phyloP scores from a whole-genome alignment of 2,888 invertebrate genomes.

The Gastracanthus pulcherrimus region DNA sequence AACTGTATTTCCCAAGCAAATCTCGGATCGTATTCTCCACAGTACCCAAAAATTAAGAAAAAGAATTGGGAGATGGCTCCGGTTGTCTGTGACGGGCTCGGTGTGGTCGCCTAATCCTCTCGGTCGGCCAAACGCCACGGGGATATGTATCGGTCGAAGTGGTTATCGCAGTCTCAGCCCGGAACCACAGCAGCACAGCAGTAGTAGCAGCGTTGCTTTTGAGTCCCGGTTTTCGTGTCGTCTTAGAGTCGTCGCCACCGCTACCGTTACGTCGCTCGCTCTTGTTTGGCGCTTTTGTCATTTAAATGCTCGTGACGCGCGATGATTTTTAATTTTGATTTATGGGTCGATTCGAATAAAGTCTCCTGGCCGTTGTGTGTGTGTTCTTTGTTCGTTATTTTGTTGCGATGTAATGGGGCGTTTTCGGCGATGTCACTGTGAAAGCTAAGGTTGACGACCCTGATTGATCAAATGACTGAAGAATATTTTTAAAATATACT shows the following conservation, averaged over 20 bases:
- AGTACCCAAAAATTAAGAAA: neutral
- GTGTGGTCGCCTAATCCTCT: slow-evolving; percentile 65
- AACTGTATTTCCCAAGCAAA: neutral
- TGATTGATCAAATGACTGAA: too few species aligned
- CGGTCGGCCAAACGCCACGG: slow-evolving; percentile 64
- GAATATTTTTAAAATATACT: too few species aligned
- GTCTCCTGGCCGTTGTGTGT: neutral
- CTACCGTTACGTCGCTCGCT: neutral
- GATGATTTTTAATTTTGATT: neutral
- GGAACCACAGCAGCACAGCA: too few species aligned
- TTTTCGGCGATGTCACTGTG: too few species aligned
- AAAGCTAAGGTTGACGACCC: too few species aligned
- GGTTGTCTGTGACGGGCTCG: slow-evolving; percentile 56
- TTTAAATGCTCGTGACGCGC: neutral
- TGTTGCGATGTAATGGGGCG: too few species aligned
- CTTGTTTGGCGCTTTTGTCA: neutral
- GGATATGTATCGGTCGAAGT: slow-evolving; percentile 65
- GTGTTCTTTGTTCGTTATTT: too few species aligned
- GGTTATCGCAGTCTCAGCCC: slow-evolving; percentile 47
- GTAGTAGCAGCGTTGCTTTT: neutral
- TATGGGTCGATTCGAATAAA: neutral
- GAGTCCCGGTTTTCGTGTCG: neutral
- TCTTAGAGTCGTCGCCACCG: neutral
- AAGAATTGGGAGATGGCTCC: slow-evolving; percentile 27
- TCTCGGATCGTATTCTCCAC: neutral